These are phyloP conservation scores for Ephestia elutella DNA, from an alignment of 1,140 invertebrate species.

Conservation along the genomic window DNA sequence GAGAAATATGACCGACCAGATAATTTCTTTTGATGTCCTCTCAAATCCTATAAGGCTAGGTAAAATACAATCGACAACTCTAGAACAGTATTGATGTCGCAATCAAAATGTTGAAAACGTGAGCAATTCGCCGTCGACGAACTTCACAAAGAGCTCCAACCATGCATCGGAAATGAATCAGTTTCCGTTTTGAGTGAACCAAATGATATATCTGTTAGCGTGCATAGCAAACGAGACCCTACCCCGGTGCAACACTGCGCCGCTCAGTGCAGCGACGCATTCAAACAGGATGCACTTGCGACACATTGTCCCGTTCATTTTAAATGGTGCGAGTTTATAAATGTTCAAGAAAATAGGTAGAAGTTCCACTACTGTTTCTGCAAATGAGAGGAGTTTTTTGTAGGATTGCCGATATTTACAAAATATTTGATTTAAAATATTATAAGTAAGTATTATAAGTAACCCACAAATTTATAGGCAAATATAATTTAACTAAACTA, in stretches of 20 bases:
- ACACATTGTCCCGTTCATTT: constrained; percentile 53
- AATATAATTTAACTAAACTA: no score
- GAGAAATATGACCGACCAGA: no score
- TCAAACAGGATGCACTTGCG: constrained; percentile 36
- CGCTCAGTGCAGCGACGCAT: constrained; percentile 29
- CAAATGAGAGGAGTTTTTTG: not conserved
- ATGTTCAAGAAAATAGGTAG: constrained; percentile 28
- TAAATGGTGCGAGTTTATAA: constrained; percentile 50
- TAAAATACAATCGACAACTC: constrained; percentile 35
- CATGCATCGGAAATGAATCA: constrained; percentile 74
- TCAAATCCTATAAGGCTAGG: not conserved
- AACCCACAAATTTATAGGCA: no score
- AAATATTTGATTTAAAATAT: no score
- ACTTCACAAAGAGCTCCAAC: constrained; percentile 68
- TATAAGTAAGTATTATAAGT: no score
- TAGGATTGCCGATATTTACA: no score
- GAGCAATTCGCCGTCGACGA: constrained; percentile 66
- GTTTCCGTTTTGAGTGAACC: constrained; percentile 60
- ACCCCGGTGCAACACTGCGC: constrained; percentile 34
- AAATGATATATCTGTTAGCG: constrained; percentile 61
- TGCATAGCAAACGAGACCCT: constrained; percentile 44
- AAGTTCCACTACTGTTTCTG: not conserved
- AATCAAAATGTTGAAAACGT: constrained; percentile 70
- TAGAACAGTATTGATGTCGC: constrained; percentile 63
- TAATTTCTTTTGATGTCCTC: no score